A percentile compares a stretch with the other conserved stretches of the same genome.
These are phyloP conservation scores for Anneissia japonica DNA, from an alignment of 35 echinoderm and acorn worm genomes.

Conservation along the genomic window DNA sequence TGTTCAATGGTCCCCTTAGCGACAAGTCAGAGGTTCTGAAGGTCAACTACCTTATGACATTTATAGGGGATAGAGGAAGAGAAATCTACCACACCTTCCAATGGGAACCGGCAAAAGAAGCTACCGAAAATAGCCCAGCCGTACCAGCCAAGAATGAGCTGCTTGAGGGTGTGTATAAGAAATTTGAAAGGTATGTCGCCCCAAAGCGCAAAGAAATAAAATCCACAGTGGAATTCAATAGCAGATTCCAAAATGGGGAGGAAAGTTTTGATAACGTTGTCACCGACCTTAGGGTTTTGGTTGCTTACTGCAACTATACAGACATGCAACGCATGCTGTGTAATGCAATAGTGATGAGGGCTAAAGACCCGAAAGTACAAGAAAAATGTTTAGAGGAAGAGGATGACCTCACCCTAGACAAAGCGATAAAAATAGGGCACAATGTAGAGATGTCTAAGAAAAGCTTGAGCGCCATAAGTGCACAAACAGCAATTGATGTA, in stretches of 20 bases:
- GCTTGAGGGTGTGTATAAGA: too few relatives aligned
- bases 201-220: too few relatives aligned
- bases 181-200: too few relatives aligned
- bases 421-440: not conserved
- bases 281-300: too few relatives aligned
- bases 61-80: constrained; percentile 38
- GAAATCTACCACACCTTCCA: constrained; percentile 31
- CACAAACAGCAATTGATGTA: too few relatives aligned
- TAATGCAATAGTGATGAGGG: not conserved
- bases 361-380: not conserved
- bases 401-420: not conserved
- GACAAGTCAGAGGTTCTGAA: constrained; percentile 20
- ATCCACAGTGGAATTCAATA: too few relatives aligned
- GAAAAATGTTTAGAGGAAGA: not conserved
- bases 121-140: too few relatives aligned
- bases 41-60: constrained; percentile 34
- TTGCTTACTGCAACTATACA: too few relatives aligned
- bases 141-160: too few relatives aligned
- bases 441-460: not conserved
- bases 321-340: too few relatives aligned
- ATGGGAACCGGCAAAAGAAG: constrained; percentile 15
- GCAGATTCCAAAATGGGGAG: too few relatives aligned
- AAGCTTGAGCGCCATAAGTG: not conserved
- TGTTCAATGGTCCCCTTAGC: constrained; percentile 9
- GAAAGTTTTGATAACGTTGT: too few relatives aligned